Percentiles rank a stretch among this genome's conserved stretches.
These are phyloP conservation scores for Drosophila diplacantha DNA, from an alignment of 2,888 invertebrate genomes.

Conservation along the genomic window DNA sequence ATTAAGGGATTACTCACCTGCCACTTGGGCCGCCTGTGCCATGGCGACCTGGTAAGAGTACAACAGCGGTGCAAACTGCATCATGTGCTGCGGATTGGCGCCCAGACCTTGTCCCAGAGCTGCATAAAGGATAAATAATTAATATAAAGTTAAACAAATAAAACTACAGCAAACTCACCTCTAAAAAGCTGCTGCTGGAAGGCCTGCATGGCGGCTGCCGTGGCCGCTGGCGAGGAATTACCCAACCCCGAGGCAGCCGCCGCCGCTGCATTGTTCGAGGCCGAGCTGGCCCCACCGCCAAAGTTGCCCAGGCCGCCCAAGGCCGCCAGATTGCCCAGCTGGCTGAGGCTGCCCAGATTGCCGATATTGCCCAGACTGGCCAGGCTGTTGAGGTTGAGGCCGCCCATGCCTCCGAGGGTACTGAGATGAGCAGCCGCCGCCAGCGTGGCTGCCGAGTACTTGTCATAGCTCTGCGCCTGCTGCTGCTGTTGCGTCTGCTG, in stretches of 20 bases:
- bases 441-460: constrained; percentile 79
- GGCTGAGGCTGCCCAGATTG: constrained; percentile 69
- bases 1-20: constrained; percentile 59
- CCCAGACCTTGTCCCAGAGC: constrained; percentile 76
- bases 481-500: constrained; percentile 70
- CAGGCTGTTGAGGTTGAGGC: constrained; percentile 75
- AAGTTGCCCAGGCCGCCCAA: constrained; percentile 72
- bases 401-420: constrained; percentile 75
- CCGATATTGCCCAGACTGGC: constrained; percentile 73
- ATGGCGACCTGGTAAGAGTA: constrained; percentile 94
- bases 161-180: constrained; percentile 79
- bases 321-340: constrained; percentile 74
- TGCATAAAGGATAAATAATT: constrained; percentile 31
- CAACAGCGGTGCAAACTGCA: constrained; percentile 91
- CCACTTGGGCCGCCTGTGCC: constrained; percentile 83
- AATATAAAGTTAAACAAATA: not conserved
- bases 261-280: constrained; percentile 79
- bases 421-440: constrained; percentile 78
- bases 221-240: constrained; percentile 78
- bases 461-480: constrained; percentile 75
- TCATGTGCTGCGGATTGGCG: constrained; percentile 87
- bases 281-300: constrained; percentile 73
- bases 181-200: constrained; percentile 90
- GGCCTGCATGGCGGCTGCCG: constrained; percentile 88
- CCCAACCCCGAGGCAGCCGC: constrained; percentile 57